These are phyloP conservation scores for Cromileptes altivelis DNA, from an alignment of 2,113 vertebrate genomes.

Conservation along the genomic window DNA sequence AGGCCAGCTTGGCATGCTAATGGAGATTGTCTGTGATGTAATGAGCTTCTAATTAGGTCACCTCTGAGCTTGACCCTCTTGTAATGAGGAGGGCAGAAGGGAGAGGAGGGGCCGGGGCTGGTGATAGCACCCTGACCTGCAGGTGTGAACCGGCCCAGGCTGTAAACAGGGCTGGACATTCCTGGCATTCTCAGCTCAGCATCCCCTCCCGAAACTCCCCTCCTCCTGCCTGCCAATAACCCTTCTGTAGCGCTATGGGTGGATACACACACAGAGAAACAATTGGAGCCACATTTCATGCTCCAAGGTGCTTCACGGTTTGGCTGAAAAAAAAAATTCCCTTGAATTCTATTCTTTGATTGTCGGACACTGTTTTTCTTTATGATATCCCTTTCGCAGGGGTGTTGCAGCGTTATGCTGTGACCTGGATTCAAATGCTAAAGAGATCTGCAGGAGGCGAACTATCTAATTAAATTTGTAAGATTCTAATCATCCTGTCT, in stretches of 20 bases:
- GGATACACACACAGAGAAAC: slow-evolving; percentile 80
- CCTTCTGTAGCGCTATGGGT: slow-evolving; percentile 70
- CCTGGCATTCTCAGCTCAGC: slow-evolving; percentile 86
- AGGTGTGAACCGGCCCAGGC: slow-evolving; percentile 86
- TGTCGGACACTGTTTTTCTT: slow-evolving; percentile 57
- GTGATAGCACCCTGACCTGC: slow-evolving; percentile 89
- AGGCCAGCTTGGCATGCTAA: slow-evolving; percentile 87
- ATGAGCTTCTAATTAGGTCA: slow-evolving; percentile 91
- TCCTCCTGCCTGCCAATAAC: slow-evolving; percentile 78
- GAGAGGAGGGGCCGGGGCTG: slow-evolving; percentile 74
- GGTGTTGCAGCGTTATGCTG: slow-evolving; percentile 28
- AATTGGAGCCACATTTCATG: slow-evolving; percentile 82
- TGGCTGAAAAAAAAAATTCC: slow-evolving; percentile 57
- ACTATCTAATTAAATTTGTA: slow-evolving; percentile 65
- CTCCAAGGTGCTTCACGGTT: slow-evolving; percentile 73
- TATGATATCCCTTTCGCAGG: slow-evolving; percentile 49
- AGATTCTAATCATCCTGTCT: slow-evolving; percentile 58
- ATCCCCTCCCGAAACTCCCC: slow-evolving; percentile 81
- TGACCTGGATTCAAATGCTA: slow-evolving; percentile 61
- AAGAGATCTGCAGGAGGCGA: slow-evolving; percentile 61
- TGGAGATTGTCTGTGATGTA: slow-evolving; percentile 89
- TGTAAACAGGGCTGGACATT: slow-evolving; percentile 88
- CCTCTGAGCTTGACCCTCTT: slow-evolving; percentile 88
- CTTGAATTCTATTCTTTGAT: slow-evolving; percentile 60
- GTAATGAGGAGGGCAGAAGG: slow-evolving; percentile 85